Base-by-base conservation (phyloP, 2,113 vertebrate genomes). In the Bagarius yarrelli region DNA sequence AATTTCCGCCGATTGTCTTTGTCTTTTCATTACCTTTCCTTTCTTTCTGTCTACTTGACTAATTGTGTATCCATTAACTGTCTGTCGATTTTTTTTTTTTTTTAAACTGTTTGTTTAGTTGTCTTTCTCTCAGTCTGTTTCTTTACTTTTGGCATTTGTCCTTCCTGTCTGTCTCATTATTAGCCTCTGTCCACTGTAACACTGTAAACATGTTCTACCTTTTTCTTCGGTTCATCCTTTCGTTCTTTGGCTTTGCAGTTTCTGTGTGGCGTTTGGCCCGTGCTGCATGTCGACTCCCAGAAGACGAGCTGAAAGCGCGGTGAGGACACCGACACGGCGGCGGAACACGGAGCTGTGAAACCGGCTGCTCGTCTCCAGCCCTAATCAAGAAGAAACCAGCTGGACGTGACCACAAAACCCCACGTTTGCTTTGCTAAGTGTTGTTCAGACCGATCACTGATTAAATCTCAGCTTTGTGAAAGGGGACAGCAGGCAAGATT, bases 201-300 rank as follows among this genome's bases (percentile, higher is more conserved):
- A 47, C 44, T 6, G 4, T 47, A 47, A 47, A 47, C 36, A 40
- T 3, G 36, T 47, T 47, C 5, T 47, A 47, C 16, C 15, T 3
- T 47, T 36, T 66, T 44, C 21, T 59, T n/a, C 14, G 1, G 1
- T 40, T 59, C 53, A 56, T 56, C 23, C 6, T 53, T 56, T 34
- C 0, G n/a, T 12, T 56, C 21, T 14, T 53, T 53, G n/a, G n/a
- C 27, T 0, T 36, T 27, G 9, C 89, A 98, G 98, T 99, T 99
- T 89, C 0, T 97, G 69, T 95, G 93, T 52, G 96, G 97, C 74
- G 93, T 98, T 71, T 99, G 97, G 98, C 98, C 97, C 34, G 85
- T 95, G 52, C 89, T 99, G 83, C 93, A 96, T 81, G 89, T 98
- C 80, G 97, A 98, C 76, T 92, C 93, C 6, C 93, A 94, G 78